These are phyloP conservation scores for Glaucomys volans DNA, from an alignment of 2,113 vertebrate genomes.

Conservation along the genomic window DNA sequence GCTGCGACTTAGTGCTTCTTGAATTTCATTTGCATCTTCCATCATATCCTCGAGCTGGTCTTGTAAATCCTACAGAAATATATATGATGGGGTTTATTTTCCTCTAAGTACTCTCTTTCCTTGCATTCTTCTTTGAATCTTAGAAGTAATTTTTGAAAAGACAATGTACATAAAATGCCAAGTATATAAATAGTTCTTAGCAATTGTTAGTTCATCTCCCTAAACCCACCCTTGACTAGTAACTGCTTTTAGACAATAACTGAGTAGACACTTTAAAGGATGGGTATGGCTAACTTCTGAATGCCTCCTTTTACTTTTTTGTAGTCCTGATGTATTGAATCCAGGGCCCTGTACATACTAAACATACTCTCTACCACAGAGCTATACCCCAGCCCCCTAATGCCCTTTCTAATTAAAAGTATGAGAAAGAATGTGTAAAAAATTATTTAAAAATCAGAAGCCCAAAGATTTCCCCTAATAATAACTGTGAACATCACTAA, in stretches of 20 bases:
- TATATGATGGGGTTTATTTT: neutral
- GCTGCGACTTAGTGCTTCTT: slow-evolving; percentile 95
- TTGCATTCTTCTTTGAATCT: slow-evolving; percentile 23
- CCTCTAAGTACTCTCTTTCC: neutral
- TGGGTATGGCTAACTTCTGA: neutral
- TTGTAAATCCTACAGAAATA: slow-evolving; percentile 92
- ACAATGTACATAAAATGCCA: neutral
- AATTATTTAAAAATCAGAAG: slow-evolving; percentile 41
- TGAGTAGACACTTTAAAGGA: neutral
- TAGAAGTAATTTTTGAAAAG: slow-evolving; percentile 34
- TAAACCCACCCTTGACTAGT: neutral
- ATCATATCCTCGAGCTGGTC: slow-evolving; percentile 99
- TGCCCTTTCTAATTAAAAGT: neutral
- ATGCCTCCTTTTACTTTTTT: neutral
- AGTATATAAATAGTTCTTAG: slow-evolving; percentile 9
- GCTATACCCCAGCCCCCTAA: neutral
- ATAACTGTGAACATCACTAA: neutral
- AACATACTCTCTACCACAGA: neutral
- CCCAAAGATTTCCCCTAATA: neutral
- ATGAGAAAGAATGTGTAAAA: neutral
- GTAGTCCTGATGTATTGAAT: neutral
- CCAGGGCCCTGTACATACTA: neutral
- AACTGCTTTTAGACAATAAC: slow-evolving; percentile 7
- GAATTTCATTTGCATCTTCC: slow-evolving; percentile 97
- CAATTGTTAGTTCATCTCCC: neutral